These are phyloP conservation scores for Micrastur ruficollis DNA, from an alignment of 2,797 vertebrate species.

Conservation along the genomic window DNA sequence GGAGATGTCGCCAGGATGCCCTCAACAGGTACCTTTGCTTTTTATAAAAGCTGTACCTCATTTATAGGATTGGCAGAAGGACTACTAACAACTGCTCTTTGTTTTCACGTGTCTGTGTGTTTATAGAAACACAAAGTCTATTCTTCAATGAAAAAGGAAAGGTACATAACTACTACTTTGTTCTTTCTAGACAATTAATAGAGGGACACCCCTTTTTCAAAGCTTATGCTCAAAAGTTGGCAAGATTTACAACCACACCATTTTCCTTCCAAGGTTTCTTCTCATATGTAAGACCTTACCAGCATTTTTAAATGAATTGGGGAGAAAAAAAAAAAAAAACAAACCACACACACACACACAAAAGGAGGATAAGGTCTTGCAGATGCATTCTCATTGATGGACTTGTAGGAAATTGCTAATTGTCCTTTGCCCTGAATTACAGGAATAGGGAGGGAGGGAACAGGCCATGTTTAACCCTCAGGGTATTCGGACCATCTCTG, in stretches of 20 bases:
- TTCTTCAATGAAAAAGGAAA: neutral
- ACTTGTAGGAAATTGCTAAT: slow-evolving; percentile 32
- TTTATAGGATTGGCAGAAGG: neutral
- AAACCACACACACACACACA: neutral
- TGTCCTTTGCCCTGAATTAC: slow-evolving; percentile 38
- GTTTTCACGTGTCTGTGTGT: neutral
- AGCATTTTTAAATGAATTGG: neutral
- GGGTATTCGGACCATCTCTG: slow-evolving; percentile 9
- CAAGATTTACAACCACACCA: neutral
- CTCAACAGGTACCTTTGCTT: neutral
- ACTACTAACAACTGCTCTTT: neutral
- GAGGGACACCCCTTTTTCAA: neutral
- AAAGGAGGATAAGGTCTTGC: neutral
- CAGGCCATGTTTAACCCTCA: slow-evolving; percentile 13
- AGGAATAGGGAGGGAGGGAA: neutral
- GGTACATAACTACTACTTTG: neutral
- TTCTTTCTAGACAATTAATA: neutral
- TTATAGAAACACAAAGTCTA: neutral
- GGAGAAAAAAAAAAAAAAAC: neutral
- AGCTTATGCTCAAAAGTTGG: neutral
- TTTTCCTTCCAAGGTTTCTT: neutral
- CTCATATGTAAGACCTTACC: neutral
- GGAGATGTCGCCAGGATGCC: neutral
- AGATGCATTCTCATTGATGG: neutral
- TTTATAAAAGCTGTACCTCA: neutral